A percentile compares a stretch with the other conserved stretches of the same genome.
Conservation (phyloP, 2,888 invertebrate genomes). For the Xylota segnis region DNA sequence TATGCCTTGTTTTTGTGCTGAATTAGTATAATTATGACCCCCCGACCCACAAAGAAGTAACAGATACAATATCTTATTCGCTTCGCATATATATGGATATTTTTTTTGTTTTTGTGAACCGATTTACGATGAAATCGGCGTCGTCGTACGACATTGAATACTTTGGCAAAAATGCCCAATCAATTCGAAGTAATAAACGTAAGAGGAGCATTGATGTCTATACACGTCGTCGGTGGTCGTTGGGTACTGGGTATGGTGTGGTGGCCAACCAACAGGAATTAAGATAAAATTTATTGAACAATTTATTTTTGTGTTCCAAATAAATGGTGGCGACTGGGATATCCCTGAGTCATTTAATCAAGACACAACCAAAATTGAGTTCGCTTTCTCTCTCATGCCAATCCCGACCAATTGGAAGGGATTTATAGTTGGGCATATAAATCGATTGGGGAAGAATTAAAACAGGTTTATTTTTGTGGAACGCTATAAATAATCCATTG, state of each 20-base stretch:
- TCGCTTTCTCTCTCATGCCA: constrained; percentile 27
- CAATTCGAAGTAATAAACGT: constrained; percentile 74
- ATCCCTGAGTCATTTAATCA: constrained; percentile 67
- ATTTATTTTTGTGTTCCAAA: constrained; percentile 78
- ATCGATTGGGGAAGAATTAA: constrained; percentile 64
- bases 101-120: constrained; percentile 37
- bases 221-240: background rate
- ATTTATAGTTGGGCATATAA: constrained; percentile 63
- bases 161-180: constrained; percentile 68
- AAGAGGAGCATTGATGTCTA: constrained; percentile 65
- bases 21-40: constrained; percentile 66
- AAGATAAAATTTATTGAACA: constrained; percentile 80
- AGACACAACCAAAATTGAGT: constrained; percentile 57
- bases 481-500: constrained; percentile 39
- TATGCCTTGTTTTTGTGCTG: constrained; percentile 47
- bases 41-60: constrained; percentile 21
- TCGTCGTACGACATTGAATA: constrained; percentile 19
- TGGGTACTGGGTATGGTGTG: constrained; percentile 64
- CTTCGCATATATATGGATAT: background rate
- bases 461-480: constrained; percentile 47
- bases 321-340: constrained; percentile 64
- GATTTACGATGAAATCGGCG: constrained; percentile 72
- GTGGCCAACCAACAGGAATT: constrained; percentile 78
- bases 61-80: constrained; percentile 19
- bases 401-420: constrained; percentile 15